Percentiles rank a stretch among this genome's conserved stretches.
Evolutionary conservation across 2,113 vertebrate species (phyloP).

Genomic region (Mustela lutreola): DNA sequence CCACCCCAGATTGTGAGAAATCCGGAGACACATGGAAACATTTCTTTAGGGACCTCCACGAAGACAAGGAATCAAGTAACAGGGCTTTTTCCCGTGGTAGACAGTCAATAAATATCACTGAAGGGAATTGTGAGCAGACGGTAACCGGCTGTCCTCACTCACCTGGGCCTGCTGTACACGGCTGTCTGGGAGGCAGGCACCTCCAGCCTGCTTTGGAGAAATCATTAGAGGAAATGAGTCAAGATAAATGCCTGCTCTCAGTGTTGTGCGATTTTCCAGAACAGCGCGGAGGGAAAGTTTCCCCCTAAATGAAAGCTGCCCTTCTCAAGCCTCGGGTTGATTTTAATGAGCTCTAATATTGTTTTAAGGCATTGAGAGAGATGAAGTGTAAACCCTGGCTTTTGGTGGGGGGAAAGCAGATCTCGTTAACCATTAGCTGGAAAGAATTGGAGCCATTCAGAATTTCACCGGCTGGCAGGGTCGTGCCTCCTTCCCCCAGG

Average conservation of each 20-base stretch:
- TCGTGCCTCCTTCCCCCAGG: not conserved
- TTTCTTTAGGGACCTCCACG: conserved; percentile 36
- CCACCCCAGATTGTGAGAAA: conserved; percentile 24
- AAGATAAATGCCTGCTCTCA: conserved; percentile 56
- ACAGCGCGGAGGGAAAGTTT: not conserved
- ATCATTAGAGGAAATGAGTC: conserved; percentile 38
- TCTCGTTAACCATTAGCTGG: conserved; percentile 46
- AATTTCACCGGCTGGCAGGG: not conserved
- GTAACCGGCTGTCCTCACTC: not conserved
- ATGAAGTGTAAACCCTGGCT: not conserved
- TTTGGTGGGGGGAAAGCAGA: conserved; percentile 35
- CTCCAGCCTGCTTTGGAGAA: not conserved
- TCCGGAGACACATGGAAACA: not conserved
- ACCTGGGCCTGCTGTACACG: not conserved
- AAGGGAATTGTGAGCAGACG: not conserved
- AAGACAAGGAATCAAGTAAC: conserved; percentile 44
- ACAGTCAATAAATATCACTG: conserved; percentile 51
- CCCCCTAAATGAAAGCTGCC: conserved; percentile 53
- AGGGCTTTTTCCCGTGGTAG: not conserved
- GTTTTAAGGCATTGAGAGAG: conserved; percentile 77
- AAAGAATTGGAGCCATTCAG: conserved; percentile 53
- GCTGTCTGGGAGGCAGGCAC: not conserved
- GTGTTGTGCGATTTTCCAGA: conserved; percentile 61
- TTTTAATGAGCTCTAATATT: conserved; percentile 64
- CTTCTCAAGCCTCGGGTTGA: conserved; percentile 59